Percentiles rank a stretch among this genome's conserved stretches.
Conservation (phyloP, 2,888 invertebrate species). For the Xestia sexstrigata region DNA sequence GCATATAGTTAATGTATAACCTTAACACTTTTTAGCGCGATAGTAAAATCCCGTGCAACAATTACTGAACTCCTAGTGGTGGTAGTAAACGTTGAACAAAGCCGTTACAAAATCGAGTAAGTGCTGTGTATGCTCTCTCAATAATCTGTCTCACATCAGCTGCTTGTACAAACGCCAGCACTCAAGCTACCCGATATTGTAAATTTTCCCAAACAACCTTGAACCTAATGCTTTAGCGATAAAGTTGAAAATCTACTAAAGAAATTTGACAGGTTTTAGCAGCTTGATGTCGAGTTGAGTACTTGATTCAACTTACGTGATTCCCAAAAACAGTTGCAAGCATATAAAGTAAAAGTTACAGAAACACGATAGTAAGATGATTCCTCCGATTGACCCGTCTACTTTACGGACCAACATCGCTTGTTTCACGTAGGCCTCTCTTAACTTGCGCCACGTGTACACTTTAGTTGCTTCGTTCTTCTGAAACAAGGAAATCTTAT, state of each 20-base stretch:
- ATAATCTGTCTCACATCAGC: not conserved
- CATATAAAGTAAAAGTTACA: conserved; percentile 94
- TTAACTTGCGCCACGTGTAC: conserved; percentile 90
- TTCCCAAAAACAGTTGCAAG: conserved; percentile 90
- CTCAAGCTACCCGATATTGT: no score
- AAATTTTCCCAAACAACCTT: no score
- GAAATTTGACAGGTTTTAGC: no score
- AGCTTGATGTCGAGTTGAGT: no score
- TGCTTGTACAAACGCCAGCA: not conserved
- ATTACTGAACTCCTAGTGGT: not conserved
- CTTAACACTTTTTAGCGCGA: not conserved
- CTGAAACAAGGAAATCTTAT: conserved; percentile 24
- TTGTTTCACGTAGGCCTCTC: conserved; percentile 92
- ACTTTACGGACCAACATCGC: conserved; percentile 90
- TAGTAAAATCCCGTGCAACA: not conserved
- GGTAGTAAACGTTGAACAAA: no score
- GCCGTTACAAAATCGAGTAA: not conserved
- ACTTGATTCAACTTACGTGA: conserved; percentile 46
- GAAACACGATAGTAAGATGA: conserved; percentile 90
- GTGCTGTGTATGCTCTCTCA: not conserved
- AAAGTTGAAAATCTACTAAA: no score
- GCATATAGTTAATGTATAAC: not conserved
- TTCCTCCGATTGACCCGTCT: conserved; percentile 79
- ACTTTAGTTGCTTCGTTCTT: conserved; percentile 38
- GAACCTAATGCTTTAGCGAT: no score